These are phyloP conservation scores for Siphamia tubifer DNA, from an alignment of 2,113 vertebrate genomes.

Conservation along the genomic window DNA sequence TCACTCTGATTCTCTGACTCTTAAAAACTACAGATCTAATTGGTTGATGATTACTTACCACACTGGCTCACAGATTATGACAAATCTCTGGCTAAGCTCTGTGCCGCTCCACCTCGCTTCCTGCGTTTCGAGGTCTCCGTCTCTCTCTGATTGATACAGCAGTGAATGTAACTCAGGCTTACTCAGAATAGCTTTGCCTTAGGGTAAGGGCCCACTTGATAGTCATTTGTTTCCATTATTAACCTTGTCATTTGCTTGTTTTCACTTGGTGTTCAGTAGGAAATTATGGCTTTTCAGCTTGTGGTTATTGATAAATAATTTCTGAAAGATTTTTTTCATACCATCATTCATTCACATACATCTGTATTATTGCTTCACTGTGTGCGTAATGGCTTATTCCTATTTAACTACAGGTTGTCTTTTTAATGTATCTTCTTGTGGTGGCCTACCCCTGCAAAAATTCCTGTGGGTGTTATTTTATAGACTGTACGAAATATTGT, in stretches of 20 bases:
- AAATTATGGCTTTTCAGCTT: neutral
- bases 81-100: slow-evolving; percentile 40
- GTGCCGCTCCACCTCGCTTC: slow-evolving; percentile 15
- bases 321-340: too few species aligned
- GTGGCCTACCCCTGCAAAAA: too few species aligned
- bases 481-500: too few species aligned
- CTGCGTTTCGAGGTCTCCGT: slow-evolving; percentile 11
- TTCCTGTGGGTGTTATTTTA: too few species aligned
- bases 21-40: slow-evolving; percentile 59
- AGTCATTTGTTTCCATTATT: slow-evolving; percentile 1
- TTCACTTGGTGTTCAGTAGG: neutral
- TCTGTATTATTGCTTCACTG: too few species aligned
- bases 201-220: neutral
- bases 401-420: too few species aligned
- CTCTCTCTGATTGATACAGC: slow-evolving; percentile 30
- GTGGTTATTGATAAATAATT: too few species aligned
- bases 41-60: slow-evolving; percentile 61
- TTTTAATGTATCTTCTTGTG: too few species aligned
- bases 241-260: slow-evolving; percentile 16
- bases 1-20: slow-evolving; percentile 39
- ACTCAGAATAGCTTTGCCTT: slow-evolving; percentile 10
- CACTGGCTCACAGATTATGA: slow-evolving; percentile 45
- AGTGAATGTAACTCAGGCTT: slow-evolving; percentile 14
- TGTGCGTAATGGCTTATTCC: too few species aligned
- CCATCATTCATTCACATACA: too few species aligned